Conservation (phyloP, 2,113 vertebrate species). For the Pionites leucogaster region DNA sequence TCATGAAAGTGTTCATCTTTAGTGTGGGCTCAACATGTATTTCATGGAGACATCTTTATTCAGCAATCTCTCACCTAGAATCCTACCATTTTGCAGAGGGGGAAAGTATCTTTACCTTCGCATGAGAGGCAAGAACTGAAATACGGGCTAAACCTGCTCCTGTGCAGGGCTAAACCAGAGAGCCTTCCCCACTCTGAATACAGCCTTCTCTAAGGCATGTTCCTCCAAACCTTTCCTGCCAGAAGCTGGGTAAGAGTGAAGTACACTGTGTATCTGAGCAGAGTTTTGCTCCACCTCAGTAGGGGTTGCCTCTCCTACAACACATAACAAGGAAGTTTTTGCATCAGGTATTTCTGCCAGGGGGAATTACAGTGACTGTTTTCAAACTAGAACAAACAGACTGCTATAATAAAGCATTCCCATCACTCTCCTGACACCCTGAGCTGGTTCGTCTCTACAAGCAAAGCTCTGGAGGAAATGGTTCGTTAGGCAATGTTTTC, state of each 20-base stretch:
- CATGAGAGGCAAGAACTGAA: not conserved
- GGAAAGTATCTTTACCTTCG: not conserved
- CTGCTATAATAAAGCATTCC: not conserved
- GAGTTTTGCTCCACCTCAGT: not conserved
- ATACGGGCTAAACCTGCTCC: not conserved
- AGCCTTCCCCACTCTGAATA: not conserved
- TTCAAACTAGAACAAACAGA: not conserved
- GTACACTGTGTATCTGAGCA: accelerated
- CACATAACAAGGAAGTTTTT: not conserved
- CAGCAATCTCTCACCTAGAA: not conserved
- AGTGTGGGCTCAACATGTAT: not conserved
- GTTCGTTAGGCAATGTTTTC: not conserved
- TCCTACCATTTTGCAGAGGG: not conserved
- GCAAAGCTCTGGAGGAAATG: not conserved
- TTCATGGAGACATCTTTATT: not conserved
- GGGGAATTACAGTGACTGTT: not conserved
- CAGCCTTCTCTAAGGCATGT: not conserved
- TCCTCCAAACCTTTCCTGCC: not conserved
- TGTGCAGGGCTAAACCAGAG: not conserved
- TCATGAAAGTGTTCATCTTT: not conserved
- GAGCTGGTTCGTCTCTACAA: not conserved
- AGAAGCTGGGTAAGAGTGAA: accelerated
- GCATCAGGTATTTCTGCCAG: not conserved
- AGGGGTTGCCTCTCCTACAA: not conserved
- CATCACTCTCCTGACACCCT: not conserved